Evolutionary conservation across 1,140 invertebrate species (phyloP), one percentile per base, ranked within the genome.

Genomic region (Heliconius hermathena): DNA sequence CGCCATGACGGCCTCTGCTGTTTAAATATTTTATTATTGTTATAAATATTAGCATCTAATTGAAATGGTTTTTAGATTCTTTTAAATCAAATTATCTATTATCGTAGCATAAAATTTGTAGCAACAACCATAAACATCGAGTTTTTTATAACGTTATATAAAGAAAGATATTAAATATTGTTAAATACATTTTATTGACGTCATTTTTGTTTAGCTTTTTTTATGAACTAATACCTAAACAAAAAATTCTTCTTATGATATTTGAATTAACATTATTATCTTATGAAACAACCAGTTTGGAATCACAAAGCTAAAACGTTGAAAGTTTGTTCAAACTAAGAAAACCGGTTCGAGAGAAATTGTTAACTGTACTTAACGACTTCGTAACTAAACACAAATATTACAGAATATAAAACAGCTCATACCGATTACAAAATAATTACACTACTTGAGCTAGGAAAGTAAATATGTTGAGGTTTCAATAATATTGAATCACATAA

Each of bases 311-410:
- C 85, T 87, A 88, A 66, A 66, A 88, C 84, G 85, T 89, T 83
- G 83, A 84, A 84, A 88, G 88, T 89, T 90, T 89, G 89, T 91
- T 91, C 86, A 89, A 91, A 91, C 86, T 87, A 74, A 85, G 83
- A 76, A 52, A 92, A 93, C 91, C 89, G 89, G 92, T 92, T 88
- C 81, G 74, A 87, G 87, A 93, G 92, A 93, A 93, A 93, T 91
- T 93, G 89, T 91, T 92, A 93, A 92, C 91, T 90, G 91, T 91
- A 89, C 88, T 87, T 91, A 90, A 91, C 91, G 86, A 91, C 83
- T 90, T 88, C 81, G 87, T 89, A 88, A 89, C 89, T 88, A 88
- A 83, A 83, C 79, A 79, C 75, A 81, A 83, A 76, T 77, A 83
- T 83, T 81, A 83, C 80, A 60, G 77, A 78, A 77, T 81, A 77